phyloP scores from a whole-genome alignment of 2,797 vertebrate species.

The Bradypus variegatus region DNA sequence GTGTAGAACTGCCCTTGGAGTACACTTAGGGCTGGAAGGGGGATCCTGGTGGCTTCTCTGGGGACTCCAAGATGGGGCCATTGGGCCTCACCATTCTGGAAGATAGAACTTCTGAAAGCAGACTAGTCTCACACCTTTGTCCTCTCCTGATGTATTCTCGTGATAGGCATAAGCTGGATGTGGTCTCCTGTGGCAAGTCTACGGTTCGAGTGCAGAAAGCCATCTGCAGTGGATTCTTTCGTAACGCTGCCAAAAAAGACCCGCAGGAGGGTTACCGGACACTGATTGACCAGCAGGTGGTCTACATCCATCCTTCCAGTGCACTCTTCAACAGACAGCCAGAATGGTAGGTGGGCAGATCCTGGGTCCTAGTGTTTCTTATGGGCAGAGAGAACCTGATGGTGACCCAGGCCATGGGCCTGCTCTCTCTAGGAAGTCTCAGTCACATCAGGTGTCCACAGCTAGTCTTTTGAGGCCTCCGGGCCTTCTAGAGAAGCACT shows the following conservation, averaged over 20 bases:
- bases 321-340: constrained; percentile 98
- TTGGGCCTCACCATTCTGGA: background rate
- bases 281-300: constrained; percentile 96
- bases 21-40: background rate
- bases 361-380: background rate
- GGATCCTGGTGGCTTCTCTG: background rate
- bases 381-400: background rate
- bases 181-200: constrained; percentile 97
- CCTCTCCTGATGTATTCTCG: background rate
- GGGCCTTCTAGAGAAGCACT: background rate
- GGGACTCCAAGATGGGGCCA: background rate
- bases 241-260: constrained; percentile 97
- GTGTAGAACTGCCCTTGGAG: background rate
- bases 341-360: constrained; percentile 83
- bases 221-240: constrained; percentile 98
- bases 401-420: background rate
- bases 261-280: constrained; percentile 97
- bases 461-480: background rate
- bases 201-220: constrained; percentile 97
- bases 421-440: background rate
- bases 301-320: constrained; percentile 98
- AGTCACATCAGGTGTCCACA: background rate
- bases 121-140: background rate
- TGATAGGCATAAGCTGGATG: constrained; percentile 93
- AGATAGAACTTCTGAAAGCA: background rate